phyloP scores from a whole-genome alignment of 2,888 invertebrate genomes.

The Yponomeuta malinellus region DNA sequence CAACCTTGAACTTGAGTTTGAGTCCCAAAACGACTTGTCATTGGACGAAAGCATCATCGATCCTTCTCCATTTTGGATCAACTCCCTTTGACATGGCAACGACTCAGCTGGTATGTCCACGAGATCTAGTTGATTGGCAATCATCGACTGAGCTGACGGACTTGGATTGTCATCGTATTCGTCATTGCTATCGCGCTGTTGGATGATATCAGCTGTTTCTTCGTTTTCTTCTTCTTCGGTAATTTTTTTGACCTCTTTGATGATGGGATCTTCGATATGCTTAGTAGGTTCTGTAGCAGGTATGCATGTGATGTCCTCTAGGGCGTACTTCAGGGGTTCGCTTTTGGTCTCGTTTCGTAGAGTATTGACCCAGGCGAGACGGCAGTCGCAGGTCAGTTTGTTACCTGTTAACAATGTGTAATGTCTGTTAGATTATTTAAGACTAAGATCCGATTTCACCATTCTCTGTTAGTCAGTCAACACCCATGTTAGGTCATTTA shows the following conservation, averaged over 20 bases:
- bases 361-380: constrained; percentile 85
- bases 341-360: constrained; percentile 85
- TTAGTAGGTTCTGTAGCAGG: constrained; percentile 29
- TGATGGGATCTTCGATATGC: constrained; percentile 21
- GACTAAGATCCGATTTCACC: too few relatives aligned
- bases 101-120: constrained; percentile 48
- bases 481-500: too few relatives aligned
- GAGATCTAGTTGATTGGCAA: constrained; percentile 42
- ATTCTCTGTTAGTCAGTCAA: too few relatives aligned
- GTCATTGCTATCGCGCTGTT: constrained; percentile 41
- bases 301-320: constrained; percentile 82
- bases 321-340: constrained; percentile 77
- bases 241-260: constrained; percentile 3
- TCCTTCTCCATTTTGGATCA: constrained; percentile 53
- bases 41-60: constrained; percentile 65
- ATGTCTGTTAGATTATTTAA: not conserved
- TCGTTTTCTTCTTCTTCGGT: constrained; percentile 31
- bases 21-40: constrained; percentile 51
- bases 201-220: constrained; percentile 34
- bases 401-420: constrained; percentile 78
- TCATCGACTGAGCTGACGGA: constrained; percentile 36
- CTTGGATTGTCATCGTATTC: constrained; percentile 41
- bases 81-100: constrained; percentile 48
- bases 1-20: constrained; percentile 38
- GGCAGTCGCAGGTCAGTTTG: constrained; percentile 87